Conservation (phyloP, 1,140 invertebrate genomes). For the Argopecten irradians region DNA sequence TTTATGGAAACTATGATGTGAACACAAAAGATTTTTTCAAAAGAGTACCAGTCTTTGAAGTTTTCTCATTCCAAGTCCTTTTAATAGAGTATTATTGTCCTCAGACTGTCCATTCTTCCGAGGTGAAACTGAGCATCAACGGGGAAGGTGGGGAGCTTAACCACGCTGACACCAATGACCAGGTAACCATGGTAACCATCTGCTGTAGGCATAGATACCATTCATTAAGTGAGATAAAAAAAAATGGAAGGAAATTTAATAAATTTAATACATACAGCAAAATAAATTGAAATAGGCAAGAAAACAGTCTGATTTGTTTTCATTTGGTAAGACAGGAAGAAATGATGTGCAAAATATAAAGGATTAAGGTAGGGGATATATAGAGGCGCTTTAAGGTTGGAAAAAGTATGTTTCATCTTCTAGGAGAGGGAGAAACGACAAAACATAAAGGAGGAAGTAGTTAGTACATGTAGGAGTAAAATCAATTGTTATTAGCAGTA, state of each 20-base stretch:
- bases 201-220: background rate
- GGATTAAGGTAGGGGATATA: too few species aligned
- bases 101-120: background rate
- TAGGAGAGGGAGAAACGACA: too few species aligned
- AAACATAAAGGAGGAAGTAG: too few species aligned
- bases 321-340: background rate
- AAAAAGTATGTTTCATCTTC: too few species aligned
- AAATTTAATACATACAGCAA: too few species aligned
- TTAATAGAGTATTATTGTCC: background rate
- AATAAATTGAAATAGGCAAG: background rate
- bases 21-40: too few species aligned
- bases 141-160: conserved; percentile 5
- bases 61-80: background rate
- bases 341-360: background rate
- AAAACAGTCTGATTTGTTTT: background rate
- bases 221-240: too few species aligned
- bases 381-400: too few species aligned
- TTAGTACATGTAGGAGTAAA: too few species aligned
- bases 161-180: background rate
- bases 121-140: conserved; percentile 20
- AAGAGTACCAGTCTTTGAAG: too few species aligned
- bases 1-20: too few species aligned
- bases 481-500: background rate
- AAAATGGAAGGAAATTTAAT: too few species aligned
- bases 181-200: background rate